phyloP scores from a whole-genome alignment of 2,797 vertebrate genomes.

The Clarias pachynema region DNA sequence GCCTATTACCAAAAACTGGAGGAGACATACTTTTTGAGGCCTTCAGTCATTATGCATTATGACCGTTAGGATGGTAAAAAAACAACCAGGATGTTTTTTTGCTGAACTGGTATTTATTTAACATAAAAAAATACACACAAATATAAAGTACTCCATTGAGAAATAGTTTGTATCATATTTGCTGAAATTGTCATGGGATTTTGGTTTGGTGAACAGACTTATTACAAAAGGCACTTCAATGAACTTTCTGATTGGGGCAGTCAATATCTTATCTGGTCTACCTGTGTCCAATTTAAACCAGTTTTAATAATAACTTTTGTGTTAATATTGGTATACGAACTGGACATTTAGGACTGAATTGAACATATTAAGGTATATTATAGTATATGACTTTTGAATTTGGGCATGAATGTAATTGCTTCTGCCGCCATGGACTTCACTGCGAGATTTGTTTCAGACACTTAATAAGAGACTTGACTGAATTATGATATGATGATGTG shows the following conservation, averaged over 20 bases:
- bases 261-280: not conserved
- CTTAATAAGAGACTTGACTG: not conserved
- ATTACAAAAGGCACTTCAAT: not conserved
- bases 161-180: not conserved
- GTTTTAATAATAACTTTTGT: not conserved
- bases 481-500: not conserved
- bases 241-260: not conserved
- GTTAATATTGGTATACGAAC: not conserved
- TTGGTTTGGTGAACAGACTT: not conserved
- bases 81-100: not conserved
- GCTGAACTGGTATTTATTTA: too few relatives aligned
- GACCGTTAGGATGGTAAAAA: not conserved
- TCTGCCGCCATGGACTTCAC: not conserved
- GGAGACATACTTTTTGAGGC: too few relatives aligned
- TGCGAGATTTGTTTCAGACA: not conserved
- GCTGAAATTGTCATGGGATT: not conserved
- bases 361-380: not conserved
- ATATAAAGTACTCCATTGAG: not conserved
- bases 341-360: not conserved
- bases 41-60: not conserved
- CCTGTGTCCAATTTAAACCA: not conserved
- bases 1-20: not conserved
- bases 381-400: not conserved
- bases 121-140: not conserved
- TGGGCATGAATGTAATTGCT: not conserved